Percentiles rank a stretch among this genome's conserved stretches.
Evolutionary conservation across 2,797 vertebrate genomes (phyloP).

Genomic region (Toxotes lorentzi): DNA sequence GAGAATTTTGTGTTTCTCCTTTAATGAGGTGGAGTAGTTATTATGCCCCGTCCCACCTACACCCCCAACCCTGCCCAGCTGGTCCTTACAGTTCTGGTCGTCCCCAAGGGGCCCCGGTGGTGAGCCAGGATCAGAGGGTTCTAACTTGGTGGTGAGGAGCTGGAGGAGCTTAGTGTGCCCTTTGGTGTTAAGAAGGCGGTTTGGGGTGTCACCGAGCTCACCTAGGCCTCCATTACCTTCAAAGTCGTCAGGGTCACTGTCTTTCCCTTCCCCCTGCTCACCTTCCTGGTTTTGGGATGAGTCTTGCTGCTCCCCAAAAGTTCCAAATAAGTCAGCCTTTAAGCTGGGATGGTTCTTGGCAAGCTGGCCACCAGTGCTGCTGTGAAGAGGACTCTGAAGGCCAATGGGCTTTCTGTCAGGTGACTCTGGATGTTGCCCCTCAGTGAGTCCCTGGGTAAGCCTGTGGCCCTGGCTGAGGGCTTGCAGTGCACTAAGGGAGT

Average conservation of each 20-base stretch:
- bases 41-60: conserved; percentile 67
- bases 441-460: conserved; percentile 85
- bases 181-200: conserved; percentile 89
- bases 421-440: conserved; percentile 83
- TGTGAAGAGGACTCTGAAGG: conserved; percentile 65
- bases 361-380: conserved; percentile 82
- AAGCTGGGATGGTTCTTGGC: conserved; percentile 84
- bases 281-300: conserved; percentile 82
- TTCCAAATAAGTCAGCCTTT: conserved; percentile 66
- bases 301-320: conserved; percentile 84
- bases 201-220: conserved; percentile 83
- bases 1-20: conserved; percentile 99
- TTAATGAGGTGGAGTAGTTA: conserved; percentile 92
- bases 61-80: conserved; percentile 78
- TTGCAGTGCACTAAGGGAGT: conserved; percentile 93
- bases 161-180: conserved; percentile 97
- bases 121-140: conserved; percentile 91
- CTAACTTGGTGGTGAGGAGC: conserved; percentile 96
- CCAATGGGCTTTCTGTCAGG: conserved; percentile 91
- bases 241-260: conserved; percentile 43
- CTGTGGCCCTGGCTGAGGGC: conserved; percentile 93
- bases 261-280: conserved; percentile 53
- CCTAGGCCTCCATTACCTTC: conserved; percentile 42
- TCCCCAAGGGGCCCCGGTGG: conserved; percentile 83
- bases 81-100: conserved; percentile 90